A percentile compares a stretch with the other conserved stretches of the same genome.
These are phyloP conservation scores for Rallus crepitans DNA, from an alignment of 2,797 vertebrate genomes.

Conservation along the genomic window DNA sequence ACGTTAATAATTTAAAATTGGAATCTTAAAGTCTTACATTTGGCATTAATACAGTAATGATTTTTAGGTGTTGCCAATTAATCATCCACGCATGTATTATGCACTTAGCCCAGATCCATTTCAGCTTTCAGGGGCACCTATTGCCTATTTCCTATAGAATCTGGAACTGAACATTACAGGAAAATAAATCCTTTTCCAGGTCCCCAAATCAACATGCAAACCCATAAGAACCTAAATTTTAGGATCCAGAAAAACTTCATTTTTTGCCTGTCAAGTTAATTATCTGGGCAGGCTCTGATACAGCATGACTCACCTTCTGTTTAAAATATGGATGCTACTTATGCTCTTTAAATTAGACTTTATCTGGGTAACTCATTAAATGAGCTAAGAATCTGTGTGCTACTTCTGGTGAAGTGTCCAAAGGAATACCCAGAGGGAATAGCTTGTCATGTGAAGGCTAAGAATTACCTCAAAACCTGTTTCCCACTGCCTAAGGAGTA, in stretches of 20 bases:
- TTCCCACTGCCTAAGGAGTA: neutral
- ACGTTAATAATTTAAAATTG: constrained; percentile 20
- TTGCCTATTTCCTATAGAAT: neutral
- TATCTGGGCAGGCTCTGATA: neutral
- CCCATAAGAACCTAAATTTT: neutral
- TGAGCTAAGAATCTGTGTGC: neutral
- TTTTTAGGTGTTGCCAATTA: constrained; percentile 36
- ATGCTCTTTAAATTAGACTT: neutral
- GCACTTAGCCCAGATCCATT: neutral
- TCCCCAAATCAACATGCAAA: neutral
- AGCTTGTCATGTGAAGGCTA: neutral
- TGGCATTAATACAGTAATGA: constrained; percentile 4
- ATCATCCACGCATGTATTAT: neutral
- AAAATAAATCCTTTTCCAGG: neutral
- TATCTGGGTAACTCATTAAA: neutral
- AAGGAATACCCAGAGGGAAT: neutral
- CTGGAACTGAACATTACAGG: neutral
- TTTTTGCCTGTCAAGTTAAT: neutral
- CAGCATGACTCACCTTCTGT: fast-evolving
- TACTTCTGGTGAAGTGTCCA: neutral
- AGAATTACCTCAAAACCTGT: neutral
- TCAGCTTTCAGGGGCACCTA: neutral
- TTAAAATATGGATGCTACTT: neutral
- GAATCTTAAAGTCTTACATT: neutral
- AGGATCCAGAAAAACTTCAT: neutral